Evolutionary conservation across 2,888 invertebrate species (phyloP), one percentile per base, ranked within the genome.

Genomic region (Clusia tigrina): DNA sequence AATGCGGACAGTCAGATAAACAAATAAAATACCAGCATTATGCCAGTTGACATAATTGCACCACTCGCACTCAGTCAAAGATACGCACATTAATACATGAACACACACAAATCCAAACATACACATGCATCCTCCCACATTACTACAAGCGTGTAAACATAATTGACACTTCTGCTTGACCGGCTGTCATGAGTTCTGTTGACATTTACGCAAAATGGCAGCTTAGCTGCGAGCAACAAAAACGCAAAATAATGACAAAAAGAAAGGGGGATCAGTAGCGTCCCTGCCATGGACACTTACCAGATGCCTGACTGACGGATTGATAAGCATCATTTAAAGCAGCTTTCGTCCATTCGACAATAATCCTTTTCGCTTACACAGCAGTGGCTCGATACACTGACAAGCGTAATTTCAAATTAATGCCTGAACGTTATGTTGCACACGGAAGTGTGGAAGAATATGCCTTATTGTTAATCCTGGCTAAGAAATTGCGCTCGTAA

Each of bases 11-110:
- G 37, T 17, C 9, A 37, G 2, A 54, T 6, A 37, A 2, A 51
- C 51, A n/a, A n/a, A n/a, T n/a, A 42, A 42, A 42, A 58, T 62
- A 26, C 58, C 52, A 62, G 48, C 58, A 54, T n/a, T 58, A 58
- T 58, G 58, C 46, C 54, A 58, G 51, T 52, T 37, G 22, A 1
- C 58, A 48, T 38, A 58, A 62, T 56, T 42, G 38, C 42, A 23
- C 15, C 55, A 37, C 37, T 22, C 22, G 18, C 52, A 25, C 5
- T 26, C 22, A 63, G 59, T 64, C 54, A 54, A 52, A 61, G 15
- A 57, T 23, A 53, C 48, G 46, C 42, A 51, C 10, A 23, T 15
- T 57, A 42, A 63, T 54, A 62, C 46, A 12, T 15, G 51, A 32
- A 24, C 18, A 58, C 46, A 60, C 17, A 63, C 38, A 23, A 20